Base-by-base conservation (phyloP, 2,797 vertebrate species). In the Choloepus didactylus region DNA sequence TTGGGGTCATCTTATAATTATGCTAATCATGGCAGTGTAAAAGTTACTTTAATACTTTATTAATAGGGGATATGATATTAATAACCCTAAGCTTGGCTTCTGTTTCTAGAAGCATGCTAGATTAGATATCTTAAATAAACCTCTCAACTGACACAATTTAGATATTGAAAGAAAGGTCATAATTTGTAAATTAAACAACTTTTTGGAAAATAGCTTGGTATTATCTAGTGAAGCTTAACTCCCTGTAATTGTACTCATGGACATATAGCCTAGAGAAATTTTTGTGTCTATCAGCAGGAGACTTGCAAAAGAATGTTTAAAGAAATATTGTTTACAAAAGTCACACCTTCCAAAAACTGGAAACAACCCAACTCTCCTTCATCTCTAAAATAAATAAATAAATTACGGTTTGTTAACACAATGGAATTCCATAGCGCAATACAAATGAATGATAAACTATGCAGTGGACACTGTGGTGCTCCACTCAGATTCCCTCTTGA, bases 31-130 rank as follows among this genome's bases (percentile, higher is more conserved):
- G 25, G 16, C 9, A 83, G 75, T 27, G 29, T 44, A 56, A 38
- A 77, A 89, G 5, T 51, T 84, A 75, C 81, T 88, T 87, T 41
- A 46, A 93, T 31, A 56, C 35, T 87, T 75, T n/a, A 67, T 25
- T 70, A 41, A 70, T 18, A 9, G 27, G 21, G 6, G 54, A 72
- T 66, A 35, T 29, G 1, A 41, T 86, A 21, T 46, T 54, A 56
- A 83, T n/a, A 76, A 41, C 9, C 31, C 25, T 23, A 60, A 62
- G 16, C 15, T 41, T 75, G 82, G 27, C 19, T 75, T 83, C 49
- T 80, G 51, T 54, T 54, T 54, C 14, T 54, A 54, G 51, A 54
- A 54, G 10, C 62, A 72, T 25, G 27, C 9, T 25, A 72, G 76
- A 77, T 51, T 11, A 70, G 54, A 82, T 81, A 77, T 35, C 59